A percentile compares a stretch with the other conserved stretches of the same genome.
These are phyloP conservation scores for Oryzias celebensis DNA, from an alignment of 2,113 vertebrate genomes.

Conservation along the genomic window DNA sequence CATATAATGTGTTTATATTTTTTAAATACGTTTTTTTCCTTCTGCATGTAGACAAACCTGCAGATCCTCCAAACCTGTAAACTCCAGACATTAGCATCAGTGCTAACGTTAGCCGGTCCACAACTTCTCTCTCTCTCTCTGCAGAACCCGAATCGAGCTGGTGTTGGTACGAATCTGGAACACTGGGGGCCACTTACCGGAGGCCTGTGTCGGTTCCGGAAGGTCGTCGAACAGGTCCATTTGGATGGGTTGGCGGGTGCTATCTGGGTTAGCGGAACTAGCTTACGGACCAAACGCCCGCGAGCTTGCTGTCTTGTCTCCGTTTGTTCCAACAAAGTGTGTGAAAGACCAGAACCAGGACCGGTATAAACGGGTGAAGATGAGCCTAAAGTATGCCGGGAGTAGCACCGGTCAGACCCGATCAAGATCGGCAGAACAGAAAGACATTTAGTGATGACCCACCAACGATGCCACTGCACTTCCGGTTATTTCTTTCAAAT, in stretches of 20 bases:
- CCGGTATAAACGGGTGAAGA: background rate
- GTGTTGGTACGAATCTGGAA: background rate
- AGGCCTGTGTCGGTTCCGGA: slow-evolving; percentile 72
- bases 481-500: slow-evolving; percentile 16
- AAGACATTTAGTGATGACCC: background rate
- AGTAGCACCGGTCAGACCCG: too few species aligned
- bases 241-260: background rate
- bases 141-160: background rate
- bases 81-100: background rate
- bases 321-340: background rate
- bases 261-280: background rate
- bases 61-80: background rate
- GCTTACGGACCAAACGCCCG: slow-evolving; percentile 1
- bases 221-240: slow-evolving; percentile 82
- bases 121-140: too few species aligned
- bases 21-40: too few species aligned
- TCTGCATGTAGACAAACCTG: too few species aligned
- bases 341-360: background rate
- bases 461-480: background rate
- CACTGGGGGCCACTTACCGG: slow-evolving; percentile 37
- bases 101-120: background rate
- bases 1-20: too few species aligned
- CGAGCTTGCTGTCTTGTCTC: too few species aligned
- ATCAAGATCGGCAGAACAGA: too few species aligned
- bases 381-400: accelerated